Evolutionary conservation across 2,888 invertebrate genomes (phyloP), one percentile per base, ranked within the genome.

Genomic region (Sisyra nigra): DNA sequence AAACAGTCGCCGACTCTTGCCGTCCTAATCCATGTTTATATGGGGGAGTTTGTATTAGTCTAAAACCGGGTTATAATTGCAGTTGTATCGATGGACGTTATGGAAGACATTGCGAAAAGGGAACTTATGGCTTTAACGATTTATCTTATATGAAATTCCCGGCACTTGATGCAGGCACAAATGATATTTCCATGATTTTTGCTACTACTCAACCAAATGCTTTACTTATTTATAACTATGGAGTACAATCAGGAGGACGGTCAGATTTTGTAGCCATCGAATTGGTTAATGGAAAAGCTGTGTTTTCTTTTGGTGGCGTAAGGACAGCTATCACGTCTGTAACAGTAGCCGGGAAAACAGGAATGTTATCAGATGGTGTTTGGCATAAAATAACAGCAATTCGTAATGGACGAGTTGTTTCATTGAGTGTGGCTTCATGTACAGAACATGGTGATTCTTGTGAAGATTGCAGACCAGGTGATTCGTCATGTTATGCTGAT

Each of bases 351-450:
- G 69, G 73, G 40, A 68, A 69, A 45, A 69, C 68, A 11, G 71
- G 71, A 52, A 75, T 74, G 48, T 67, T 94, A 11, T 76, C 86
- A 1, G 84, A 92, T 59, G 92, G 92, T 1, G 74, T 74, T 49
- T 96, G 94, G 94, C 80, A 89, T 57, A 88, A 89, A 56, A 74
- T 94, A 13, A 89, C 85, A 1, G 91, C 89, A 0, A 91, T 88
- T 0, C 74, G 91, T 55, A 91, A 92, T 57, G 89, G 91, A 18
- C 70, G 86, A 49, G 87, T 89, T 0, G 80, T 88, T 51, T 88
- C 89, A 0, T 59, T 92, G 19, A 88, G 85, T 53, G 76, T 88
- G 3, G 77, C 85, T 1, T 66, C 73, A 18, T 92, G 91, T 55
- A 76, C 75, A 1, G 88, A 91, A 49, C 84, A 87, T 56, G 91